Percentiles rank a stretch among this genome's conserved stretches.
These are phyloP conservation scores for Leucoraja ocellata DNA, from an alignment of 2,797 vertebrate genomes.

Conservation along the genomic window DNA sequence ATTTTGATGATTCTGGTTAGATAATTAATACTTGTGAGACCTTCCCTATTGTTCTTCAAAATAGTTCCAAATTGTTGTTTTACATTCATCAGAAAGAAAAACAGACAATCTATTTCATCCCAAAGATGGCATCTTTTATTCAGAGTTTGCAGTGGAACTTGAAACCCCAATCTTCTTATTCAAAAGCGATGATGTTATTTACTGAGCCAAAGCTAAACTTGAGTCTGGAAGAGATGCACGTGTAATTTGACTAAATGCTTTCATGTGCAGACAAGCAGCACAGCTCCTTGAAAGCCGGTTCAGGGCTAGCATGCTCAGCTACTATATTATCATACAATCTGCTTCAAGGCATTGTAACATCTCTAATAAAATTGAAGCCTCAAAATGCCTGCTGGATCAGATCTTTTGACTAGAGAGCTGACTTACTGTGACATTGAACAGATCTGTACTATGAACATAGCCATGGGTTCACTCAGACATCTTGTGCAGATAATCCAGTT, in stretches of 20 bases:
- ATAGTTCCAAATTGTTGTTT: not conserved
- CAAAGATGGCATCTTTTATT: not conserved
- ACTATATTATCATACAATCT: not conserved
- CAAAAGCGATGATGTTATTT: not conserved
- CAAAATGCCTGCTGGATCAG: not conserved
- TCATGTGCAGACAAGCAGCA: not conserved
- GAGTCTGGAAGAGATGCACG: not conserved
- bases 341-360: not conserved
- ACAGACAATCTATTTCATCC: not conserved
- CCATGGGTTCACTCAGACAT: not conserved
- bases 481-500: not conserved
- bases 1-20: not conserved
- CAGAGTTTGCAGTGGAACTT: not conserved
- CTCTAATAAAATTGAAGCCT: not conserved
- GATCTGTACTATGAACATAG: not conserved
- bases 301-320: not conserved
- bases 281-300: not conserved
- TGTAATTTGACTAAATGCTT: not conserved
- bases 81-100: not conserved
- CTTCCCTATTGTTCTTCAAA: not conserved
- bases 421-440: not conserved
- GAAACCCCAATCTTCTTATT: not conserved
- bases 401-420: not conserved
- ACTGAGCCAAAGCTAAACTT: not conserved
- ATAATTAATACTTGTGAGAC: not conserved